phyloP scores from a whole-genome alignment of 1,140 invertebrate species.

The Drosophila albomicans region DNA sequence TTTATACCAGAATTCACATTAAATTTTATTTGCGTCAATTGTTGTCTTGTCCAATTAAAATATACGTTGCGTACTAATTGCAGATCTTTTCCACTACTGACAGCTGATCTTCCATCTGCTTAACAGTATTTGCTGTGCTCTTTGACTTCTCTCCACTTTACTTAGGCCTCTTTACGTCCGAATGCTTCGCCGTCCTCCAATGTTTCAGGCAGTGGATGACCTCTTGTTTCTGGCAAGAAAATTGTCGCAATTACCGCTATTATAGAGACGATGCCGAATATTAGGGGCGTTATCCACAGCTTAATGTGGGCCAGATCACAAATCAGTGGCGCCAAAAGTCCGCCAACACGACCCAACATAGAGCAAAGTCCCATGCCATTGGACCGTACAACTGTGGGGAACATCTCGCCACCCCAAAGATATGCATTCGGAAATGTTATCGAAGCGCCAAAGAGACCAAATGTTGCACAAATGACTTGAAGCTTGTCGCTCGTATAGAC shows the following conservation, averaged over 20 bases:
- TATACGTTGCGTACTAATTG: too few species aligned
- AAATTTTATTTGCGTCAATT: too few species aligned
- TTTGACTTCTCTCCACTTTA: neutral
- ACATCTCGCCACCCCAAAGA: conserved; percentile 87
- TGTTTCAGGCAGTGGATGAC: conserved; percentile 90
- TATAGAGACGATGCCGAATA: conserved; percentile 89
- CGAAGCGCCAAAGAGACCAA: conserved; percentile 84
- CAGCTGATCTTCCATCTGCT: too few species aligned
- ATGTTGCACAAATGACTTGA: conserved; percentile 47
- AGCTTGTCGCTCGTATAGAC: conserved; percentile 47
- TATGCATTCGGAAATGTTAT: conserved; percentile 87
- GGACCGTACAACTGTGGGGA: conserved; percentile 87
- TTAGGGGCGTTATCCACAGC: conserved; percentile 88
- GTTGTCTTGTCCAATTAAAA: too few species aligned
- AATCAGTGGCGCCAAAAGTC: conserved; percentile 86
- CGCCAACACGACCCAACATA: conserved; percentile 87
- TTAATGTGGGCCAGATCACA: conserved; percentile 83
- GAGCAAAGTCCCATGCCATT: conserved; percentile 87
- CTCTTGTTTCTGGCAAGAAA: conserved; percentile 91
- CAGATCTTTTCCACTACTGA: too few species aligned
- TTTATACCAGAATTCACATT: too few species aligned
- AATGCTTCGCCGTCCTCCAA: conserved; percentile 91
- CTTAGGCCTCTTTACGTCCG: conserved; percentile 86
- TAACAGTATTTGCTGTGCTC: neutral
- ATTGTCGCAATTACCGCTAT: conserved; percentile 88